phyloP scores from a whole-genome alignment of 2,797 vertebrate species.

The Lutjanus argentimaculatus region DNA sequence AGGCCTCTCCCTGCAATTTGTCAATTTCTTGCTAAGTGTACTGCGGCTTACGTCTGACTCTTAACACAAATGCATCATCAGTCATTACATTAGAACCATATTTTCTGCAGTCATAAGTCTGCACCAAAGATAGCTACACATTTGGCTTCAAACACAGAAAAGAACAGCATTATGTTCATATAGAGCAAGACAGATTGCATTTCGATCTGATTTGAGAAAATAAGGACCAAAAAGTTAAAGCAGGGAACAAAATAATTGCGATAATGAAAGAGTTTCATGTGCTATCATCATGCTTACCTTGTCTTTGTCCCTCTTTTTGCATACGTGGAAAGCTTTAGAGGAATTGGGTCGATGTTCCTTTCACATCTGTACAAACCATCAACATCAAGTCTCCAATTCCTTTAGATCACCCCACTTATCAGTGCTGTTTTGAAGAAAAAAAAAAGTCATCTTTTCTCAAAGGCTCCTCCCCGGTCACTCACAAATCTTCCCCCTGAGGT shows the following conservation, averaged over 20 bases:
- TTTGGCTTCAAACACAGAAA: constrained; percentile 9
- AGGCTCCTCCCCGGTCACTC: constrained; percentile 70
- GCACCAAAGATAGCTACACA: background rate
- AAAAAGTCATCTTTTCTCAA: constrained; percentile 43
- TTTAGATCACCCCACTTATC: constrained; percentile 63
- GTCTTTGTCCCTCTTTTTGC: constrained; percentile 3
- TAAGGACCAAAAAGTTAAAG: background rate
- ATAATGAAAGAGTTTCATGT: background rate
- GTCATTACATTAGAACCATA: constrained; percentile 13
- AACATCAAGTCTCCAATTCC: constrained; percentile 50
- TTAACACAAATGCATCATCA: constrained; percentile 12
- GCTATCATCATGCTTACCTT: constrained; percentile 2
- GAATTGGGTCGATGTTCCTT: constrained; percentile 25
- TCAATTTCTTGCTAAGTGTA: constrained; percentile 21
- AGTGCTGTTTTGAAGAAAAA: constrained; percentile 21
- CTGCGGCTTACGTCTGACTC: background rate
- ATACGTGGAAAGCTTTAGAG: constrained; percentile 24
- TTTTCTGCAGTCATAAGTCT: constrained; percentile 8
- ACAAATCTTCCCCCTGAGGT: constrained; percentile 82
- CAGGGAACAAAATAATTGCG: background rate
- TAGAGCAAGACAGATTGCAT: background rate
- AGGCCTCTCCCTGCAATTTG: constrained; percentile 32
- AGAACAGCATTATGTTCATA: background rate
- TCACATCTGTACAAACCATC: constrained; percentile 69
- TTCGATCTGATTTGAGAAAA: background rate